These are phyloP conservation scores for Mus spicilegus DNA, from an alignment of 2,113 vertebrate genomes.

Conservation along the genomic window DNA sequence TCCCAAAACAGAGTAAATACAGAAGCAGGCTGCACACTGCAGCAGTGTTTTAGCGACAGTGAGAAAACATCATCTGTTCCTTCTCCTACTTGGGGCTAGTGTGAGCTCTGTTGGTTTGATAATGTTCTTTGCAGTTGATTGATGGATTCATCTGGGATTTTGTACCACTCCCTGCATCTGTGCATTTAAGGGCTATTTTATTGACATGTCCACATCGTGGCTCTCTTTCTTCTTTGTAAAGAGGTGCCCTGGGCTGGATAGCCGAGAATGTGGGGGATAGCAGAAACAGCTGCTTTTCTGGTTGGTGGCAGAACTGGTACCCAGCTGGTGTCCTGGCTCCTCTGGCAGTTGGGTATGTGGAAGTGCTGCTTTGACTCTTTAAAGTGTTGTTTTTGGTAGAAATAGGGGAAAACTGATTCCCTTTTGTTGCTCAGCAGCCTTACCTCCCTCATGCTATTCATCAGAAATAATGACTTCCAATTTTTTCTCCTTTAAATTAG, in stretches of 20 bases:
- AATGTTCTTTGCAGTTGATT: constrained; percentile 6
- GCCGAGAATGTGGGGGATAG: background rate
- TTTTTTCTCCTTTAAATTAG: background rate
- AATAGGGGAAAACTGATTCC: background rate
- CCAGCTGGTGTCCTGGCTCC: background rate
- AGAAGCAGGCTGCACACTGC: constrained; percentile 59
- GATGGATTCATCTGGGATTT: constrained; percentile 22
- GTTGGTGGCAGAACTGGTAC: background rate
- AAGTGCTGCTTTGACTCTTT: background rate
- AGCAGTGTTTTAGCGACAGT: constrained; percentile 48
- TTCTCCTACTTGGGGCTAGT: constrained; percentile 51
- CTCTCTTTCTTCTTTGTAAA: background rate
- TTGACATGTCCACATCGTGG: background rate
- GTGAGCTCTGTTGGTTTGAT: constrained; percentile 34
- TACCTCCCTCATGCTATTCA: background rate
- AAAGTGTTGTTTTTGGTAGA: background rate
- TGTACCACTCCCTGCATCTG: constrained; percentile 22
- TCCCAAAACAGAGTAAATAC: constrained; percentile 64
- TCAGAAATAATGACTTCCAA: background rate
- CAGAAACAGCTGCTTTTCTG: background rate
- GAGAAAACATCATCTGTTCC: constrained; percentile 66
- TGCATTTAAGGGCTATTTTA: constrained; percentile 17
- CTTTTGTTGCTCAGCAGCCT: background rate
- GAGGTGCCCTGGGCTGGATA: background rate
- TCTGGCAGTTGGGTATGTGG: background rate